Base-by-base conservation (phyloP, 2,888 invertebrate species). In the Campopleginae sp. region DNA sequence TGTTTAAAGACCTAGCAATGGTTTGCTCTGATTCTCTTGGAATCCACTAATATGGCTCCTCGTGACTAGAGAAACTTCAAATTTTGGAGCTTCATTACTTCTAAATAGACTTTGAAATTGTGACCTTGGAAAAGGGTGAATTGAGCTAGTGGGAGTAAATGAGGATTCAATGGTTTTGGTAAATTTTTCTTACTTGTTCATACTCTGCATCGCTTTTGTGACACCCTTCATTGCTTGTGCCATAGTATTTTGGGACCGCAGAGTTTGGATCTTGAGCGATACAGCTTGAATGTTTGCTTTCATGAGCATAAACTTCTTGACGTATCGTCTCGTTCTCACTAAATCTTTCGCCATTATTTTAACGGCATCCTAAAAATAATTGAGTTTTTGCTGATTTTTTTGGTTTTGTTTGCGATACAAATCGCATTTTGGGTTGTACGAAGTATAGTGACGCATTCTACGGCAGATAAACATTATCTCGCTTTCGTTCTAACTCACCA, bases 331-430 rank as follows among this genome's bases (percentile, higher is more conserved):
- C 0, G 99, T 99, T 88, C 99, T 95, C 6, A 99, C 99, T 88
- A 99, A 95, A 94, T 99, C 99, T 94, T 98, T 98, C 0, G 99
- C 99, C 99, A 99, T 99, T 89, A 99, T 99, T 95, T 99, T 99
- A 0, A 99, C 99, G 17, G 99, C 98, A 94, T 99, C 99, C 98
- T 98, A 92, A 2, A 44, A 72, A 44, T 42, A n/a, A 33, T 23
- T 2, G 6, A 58, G 12, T 17, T 63, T 19, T 65, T 44, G 6
- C 14, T n/a, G 17, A 46, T 5, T 27, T 63, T 7, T 8, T 54
- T 63, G 14, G 46, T 58, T 27, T 27, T 27, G 5, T 58, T 14
- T 14, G 12, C 27, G 58, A 58, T 58, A 12, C 27, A 5, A 14
- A 27, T 27, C 7, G 5, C 27, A 27, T 58, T 58, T 58, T 58